A percentile compares a stretch with the other conserved stretches of the same genome.
Conservation (phyloP, 2,888 invertebrate genomes). For the Periphyllus acericola region DNA sequence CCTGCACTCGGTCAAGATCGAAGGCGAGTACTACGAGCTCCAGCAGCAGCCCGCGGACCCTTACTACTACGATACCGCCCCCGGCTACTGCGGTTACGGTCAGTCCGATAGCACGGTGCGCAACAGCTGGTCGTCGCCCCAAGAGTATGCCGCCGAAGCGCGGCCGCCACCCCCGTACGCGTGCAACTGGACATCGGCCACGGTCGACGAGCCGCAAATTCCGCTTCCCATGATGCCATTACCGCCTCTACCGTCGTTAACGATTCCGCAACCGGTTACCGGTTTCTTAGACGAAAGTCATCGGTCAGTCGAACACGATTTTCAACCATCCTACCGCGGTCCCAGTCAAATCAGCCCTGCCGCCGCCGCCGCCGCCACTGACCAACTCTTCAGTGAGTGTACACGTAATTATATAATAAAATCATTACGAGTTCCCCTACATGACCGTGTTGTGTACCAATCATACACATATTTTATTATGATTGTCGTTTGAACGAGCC, state of each 20-base stretch:
- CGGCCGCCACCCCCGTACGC: neutral
- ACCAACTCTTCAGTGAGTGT: slow-evolving; percentile 27
- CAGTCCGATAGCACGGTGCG: slow-evolving; percentile 17
- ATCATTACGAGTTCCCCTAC: too few species aligned
- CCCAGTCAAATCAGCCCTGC: neutral
- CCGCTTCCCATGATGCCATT: neutral
- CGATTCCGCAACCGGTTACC: neutral
- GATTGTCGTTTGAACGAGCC: too few species aligned
- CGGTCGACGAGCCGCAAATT: neutral
- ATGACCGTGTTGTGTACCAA: too few species aligned
- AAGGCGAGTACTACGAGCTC: neutral
- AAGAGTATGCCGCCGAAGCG: neutral
- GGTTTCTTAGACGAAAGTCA: neutral
- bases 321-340: neutral
- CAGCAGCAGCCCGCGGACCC: slow-evolving; percentile 16
- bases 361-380: neutral
- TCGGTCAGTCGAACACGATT: neutral
- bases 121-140: slow-evolving; percentile 17
- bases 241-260: neutral
- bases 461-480: too few species aligned
- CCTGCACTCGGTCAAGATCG: neutral
- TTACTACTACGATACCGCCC: neutral
- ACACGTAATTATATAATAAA: neutral
- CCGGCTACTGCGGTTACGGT: slow-evolving; percentile 20
- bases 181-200: neutral